Evolutionary conservation across 1,140 invertebrate genomes (phyloP).

Genomic region (Schlechtendalia chinensis): DNA sequence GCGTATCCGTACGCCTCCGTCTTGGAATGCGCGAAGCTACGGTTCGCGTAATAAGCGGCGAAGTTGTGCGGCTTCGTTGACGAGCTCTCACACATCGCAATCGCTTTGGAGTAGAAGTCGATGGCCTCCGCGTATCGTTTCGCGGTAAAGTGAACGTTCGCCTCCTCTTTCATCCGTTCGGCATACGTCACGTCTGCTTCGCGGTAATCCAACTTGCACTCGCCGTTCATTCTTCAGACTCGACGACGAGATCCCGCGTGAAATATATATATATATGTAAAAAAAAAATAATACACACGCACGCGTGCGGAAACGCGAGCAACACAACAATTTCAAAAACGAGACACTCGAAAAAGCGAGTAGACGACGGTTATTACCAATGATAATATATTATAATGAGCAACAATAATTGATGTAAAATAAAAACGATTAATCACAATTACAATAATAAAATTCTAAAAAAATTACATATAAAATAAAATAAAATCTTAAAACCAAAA

Average conservation of each 20-base stretch:
- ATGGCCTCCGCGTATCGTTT: slow-evolving; percentile 88
- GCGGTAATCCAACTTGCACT: slow-evolving; percentile 39
- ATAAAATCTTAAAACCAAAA: neutral
- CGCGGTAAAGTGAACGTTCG: slow-evolving; percentile 64
- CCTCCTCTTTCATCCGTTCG: slow-evolving; percentile 38
- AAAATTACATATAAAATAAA: neutral
- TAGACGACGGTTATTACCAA: no score
- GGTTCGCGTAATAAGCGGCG: slow-evolving; percentile 87
- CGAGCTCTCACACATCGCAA: slow-evolving; percentile 80
- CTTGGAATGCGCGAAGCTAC: slow-evolving; percentile 91
- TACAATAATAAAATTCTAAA: neutral
- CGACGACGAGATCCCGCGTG: neutral
- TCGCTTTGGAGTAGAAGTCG: slow-evolving; percentile 86
- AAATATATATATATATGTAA: neutral
- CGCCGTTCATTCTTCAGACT: slow-evolving; percentile 21
- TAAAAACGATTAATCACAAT: neutral
- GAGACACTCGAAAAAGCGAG: neutral
- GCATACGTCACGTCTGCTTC: slow-evolving; percentile 38
- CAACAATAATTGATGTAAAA: no score
- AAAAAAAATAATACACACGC: slow-evolving; percentile 17
- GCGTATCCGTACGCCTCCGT: slow-evolving; percentile 93
- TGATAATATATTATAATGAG: no score
- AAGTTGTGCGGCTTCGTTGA: slow-evolving; percentile 60
- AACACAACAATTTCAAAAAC: neutral
- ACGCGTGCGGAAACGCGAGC: neutral